Evolutionary conservation across 2,113 vertebrate species (phyloP).

Genomic region (Sclerurus mexicanus): DNA sequence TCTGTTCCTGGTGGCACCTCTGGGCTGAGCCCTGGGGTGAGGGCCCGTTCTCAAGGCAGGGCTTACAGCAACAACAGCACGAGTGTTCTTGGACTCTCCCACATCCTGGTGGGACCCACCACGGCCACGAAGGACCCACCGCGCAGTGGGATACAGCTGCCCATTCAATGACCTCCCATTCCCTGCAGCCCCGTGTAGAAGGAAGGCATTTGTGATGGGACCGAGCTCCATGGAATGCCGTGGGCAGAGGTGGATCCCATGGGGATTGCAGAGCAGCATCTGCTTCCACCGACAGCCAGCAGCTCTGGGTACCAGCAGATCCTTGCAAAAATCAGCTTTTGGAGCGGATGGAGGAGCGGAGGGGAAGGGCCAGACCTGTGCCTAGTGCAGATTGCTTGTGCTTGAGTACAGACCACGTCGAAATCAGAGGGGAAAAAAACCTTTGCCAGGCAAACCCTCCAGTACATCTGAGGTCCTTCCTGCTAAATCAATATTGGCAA

Average conservation of each 20-base stretch:
- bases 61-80: background rate
- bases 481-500: background rate
- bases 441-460: background rate
- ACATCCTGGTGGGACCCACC: background rate
- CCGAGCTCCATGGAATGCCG: rapidly evolving
- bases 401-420: background rate
- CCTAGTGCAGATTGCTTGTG: background rate
- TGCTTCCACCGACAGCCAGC: background rate
- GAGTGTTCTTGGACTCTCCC: background rate
- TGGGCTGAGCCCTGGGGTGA: rapidly evolving
- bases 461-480: background rate
- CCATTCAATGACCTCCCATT: background rate
- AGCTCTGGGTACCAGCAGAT: background rate
- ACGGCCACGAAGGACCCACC: background rate
- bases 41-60: background rate
- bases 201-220: background rate
- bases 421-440: background rate
- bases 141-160: background rate
- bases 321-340: background rate
- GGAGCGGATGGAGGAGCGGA: background rate
- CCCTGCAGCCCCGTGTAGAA: background rate
- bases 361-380: background rate
- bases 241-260: background rate
- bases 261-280: background rate
- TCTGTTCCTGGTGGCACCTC: background rate